phyloP scores from a whole-genome alignment of 2,888 invertebrate genomes.

The Chaetoderma sp. region DNA sequence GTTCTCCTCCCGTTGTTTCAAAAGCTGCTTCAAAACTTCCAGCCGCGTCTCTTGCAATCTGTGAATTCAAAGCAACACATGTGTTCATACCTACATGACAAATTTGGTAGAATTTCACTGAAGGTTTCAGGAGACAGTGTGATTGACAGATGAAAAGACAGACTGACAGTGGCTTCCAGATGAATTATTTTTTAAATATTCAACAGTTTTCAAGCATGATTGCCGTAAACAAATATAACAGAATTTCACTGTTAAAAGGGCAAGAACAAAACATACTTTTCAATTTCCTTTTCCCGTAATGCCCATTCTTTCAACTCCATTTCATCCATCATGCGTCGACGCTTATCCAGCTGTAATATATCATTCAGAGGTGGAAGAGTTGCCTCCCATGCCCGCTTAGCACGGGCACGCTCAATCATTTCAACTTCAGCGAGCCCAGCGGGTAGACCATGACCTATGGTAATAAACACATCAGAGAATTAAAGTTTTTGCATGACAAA shows the following conservation, averaged over 20 bases:
- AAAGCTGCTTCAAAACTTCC: slow-evolving; percentile 78
- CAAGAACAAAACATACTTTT: slow-evolving; percentile 54
- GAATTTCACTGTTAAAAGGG: no score
- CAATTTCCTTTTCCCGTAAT: slow-evolving; percentile 80
- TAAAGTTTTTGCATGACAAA: not conserved
- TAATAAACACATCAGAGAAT: no score
- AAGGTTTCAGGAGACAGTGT: no score
- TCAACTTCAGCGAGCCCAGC: slow-evolving; percentile 75
- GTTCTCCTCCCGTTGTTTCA: slow-evolving; percentile 73
- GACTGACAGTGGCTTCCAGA: no score
- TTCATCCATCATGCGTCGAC: slow-evolving; percentile 79
- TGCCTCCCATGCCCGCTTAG: slow-evolving; percentile 77
- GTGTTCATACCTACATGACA: no score
- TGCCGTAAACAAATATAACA: no score
- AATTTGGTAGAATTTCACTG: no score
- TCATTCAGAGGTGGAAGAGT: slow-evolving; percentile 73
- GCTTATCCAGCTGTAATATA: slow-evolving; percentile 74
- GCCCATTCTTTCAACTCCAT: slow-evolving; percentile 87
- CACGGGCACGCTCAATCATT: slow-evolving; percentile 79
- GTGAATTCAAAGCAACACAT: slow-evolving; percentile 12
- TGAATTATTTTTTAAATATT: no score
- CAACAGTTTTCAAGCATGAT: no score
- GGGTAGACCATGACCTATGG: slow-evolving; percentile 74
- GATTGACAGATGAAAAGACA: no score
- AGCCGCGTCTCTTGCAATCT: slow-evolving; percentile 66